phyloP scores from a whole-genome alignment of 92 coral and sea anemone species.

The Porites rus region DNA sequence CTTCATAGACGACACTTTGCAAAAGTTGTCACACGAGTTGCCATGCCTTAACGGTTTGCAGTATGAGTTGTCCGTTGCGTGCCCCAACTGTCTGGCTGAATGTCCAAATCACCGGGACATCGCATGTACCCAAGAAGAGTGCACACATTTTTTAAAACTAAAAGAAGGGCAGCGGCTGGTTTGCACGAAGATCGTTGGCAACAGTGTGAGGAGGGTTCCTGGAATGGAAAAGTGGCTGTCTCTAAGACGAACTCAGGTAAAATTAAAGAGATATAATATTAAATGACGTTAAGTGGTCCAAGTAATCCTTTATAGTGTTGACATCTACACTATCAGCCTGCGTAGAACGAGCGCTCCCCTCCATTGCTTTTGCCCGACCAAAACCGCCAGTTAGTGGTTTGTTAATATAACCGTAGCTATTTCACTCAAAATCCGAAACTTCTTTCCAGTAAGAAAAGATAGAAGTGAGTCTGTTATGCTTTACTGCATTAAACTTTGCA shows the following conservation, averaged over 20 bases:
- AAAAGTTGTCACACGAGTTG: not conserved
- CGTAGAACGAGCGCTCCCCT: too few species aligned
- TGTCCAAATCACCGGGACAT: not conserved
- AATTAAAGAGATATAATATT: too few species aligned
- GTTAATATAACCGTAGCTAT: too few species aligned
- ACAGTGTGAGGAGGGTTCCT: not conserved
- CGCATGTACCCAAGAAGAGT: not conserved
- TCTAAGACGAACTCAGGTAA: not conserved
- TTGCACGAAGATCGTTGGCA: not conserved
- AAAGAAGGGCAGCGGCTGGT: not conserved
- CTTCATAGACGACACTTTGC: not conserved
- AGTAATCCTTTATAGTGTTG: too few species aligned
- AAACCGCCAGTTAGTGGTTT: too few species aligned
- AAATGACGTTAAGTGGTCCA: too few species aligned
- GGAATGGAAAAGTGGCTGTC: not conserved
- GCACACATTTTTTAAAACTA: fast-evolving
- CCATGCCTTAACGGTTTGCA: not conserved
- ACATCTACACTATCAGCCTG: too few species aligned
- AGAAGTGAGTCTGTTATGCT: too few species aligned
- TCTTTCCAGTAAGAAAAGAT: too few species aligned
- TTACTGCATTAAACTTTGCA: too few species aligned
- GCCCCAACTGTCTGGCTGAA: not conserved
- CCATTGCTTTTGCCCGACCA: too few species aligned
- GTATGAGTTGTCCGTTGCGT: constrained; percentile 3
- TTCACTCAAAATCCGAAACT: too few species aligned